Evolutionary conservation across 2,797 vertebrate species (phyloP).

Genomic region (Premnoplex brunnescens): DNA sequence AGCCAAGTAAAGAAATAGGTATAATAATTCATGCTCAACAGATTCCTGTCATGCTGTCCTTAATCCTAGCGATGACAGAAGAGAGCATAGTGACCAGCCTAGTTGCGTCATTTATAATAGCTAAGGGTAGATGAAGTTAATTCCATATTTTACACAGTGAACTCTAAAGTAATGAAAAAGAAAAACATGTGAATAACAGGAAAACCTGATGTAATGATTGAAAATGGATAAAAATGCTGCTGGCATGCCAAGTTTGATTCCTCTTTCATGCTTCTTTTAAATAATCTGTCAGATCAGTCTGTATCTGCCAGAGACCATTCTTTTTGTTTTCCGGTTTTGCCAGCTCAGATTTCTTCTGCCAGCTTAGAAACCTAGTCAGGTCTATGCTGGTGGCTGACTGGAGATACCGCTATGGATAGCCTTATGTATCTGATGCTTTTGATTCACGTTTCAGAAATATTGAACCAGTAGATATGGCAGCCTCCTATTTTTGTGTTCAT

Average conservation of each 20-base stretch:
- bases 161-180: neutral
- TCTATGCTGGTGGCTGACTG: neutral
- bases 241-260: neutral
- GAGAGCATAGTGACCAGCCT: neutral
- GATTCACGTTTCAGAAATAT: neutral
- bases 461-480: rapidly evolving
- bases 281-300: neutral
- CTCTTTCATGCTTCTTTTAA: neutral
- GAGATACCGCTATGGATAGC: neutral
- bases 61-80: neutral
- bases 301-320: neutral
- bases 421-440: neutral
- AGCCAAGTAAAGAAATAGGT: neutral
- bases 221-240: neutral
- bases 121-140: neutral
- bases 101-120: neutral
- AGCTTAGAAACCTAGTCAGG: neutral
- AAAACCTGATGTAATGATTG: neutral
- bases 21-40: neutral
- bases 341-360: neutral
- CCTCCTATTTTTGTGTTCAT: neutral
- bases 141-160: neutral
- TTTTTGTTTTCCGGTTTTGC: neutral
- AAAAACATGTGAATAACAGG: neutral
- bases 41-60: neutral